Evolutionary conservation across 1,140 invertebrate species (phyloP).

Genomic region (Cyrtorhinus lividipennis): DNA sequence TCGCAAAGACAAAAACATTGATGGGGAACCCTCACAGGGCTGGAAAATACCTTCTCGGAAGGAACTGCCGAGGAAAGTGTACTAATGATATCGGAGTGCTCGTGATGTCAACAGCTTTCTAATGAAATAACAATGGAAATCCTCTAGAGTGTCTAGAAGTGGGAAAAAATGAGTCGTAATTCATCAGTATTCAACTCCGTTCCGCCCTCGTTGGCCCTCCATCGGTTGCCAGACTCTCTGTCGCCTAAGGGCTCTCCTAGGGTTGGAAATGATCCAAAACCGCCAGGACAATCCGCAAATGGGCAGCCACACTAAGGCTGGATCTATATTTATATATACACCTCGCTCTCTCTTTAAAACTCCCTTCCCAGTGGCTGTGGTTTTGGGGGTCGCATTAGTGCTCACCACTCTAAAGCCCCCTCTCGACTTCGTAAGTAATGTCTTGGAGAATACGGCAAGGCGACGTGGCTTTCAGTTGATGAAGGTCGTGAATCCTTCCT

Average conservation of each 20-base stretch:
- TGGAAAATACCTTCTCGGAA: too few species aligned
- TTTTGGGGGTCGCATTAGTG: too few species aligned
- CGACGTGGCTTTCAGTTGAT: too few species aligned
- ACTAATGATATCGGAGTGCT: too few species aligned
- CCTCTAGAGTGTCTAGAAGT: background rate
- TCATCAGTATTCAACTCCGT: background rate
- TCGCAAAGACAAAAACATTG: too few species aligned
- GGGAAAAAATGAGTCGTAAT: background rate
- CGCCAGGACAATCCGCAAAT: background rate
- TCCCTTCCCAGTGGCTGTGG: too few species aligned
- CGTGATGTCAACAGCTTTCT: background rate
- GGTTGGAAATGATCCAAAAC: background rate
- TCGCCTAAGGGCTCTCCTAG: background rate
- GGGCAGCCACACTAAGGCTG: background rate
- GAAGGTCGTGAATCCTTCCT: too few species aligned
- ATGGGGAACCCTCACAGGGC: too few species aligned
- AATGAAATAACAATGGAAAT: constrained; percentile 7
- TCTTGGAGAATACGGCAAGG: too few species aligned
- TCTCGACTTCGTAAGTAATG: too few species aligned
- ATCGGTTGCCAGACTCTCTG: background rate
- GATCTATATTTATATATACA: background rate
- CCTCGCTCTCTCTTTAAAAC: background rate
- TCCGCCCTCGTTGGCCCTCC: background rate
- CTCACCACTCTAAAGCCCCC: too few species aligned
- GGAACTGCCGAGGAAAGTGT: too few species aligned